Evolutionary conservation across 2,888 invertebrate genomes (phyloP).

Genomic region (Polymixis flavicincta): DNA sequence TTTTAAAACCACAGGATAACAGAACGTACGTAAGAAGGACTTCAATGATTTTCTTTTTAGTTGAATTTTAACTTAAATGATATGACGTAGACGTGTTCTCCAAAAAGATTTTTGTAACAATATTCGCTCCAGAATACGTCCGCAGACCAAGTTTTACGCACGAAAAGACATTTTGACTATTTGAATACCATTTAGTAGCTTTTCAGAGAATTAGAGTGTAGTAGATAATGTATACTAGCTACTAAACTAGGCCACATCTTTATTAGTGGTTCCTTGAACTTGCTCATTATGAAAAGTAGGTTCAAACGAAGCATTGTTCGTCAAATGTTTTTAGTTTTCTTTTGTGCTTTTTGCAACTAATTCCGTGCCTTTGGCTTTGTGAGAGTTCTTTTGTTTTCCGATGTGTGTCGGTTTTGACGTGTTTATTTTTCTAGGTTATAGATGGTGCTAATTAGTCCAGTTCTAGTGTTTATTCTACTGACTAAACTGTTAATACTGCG

Average conservation of each 20-base stretch:
- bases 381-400: conserved; percentile 21
- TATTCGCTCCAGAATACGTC: conserved; percentile 67
- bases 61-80: too few species aligned
- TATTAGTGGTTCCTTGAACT: conserved; percentile 72
- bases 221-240: conserved; percentile 23
- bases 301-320: conserved; percentile 35
- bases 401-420: conserved; percentile 7
- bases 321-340: conserved; percentile 31
- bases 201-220: conserved; percentile 65
- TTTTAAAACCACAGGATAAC: conserved; percentile 29
- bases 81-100: too few species aligned
- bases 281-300: conserved; percentile 43
- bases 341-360: conserved; percentile 30
- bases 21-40: background rate
- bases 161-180: conserved; percentile 69
- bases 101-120: background rate
- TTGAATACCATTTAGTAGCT: conserved; percentile 75
- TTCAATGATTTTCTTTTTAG: too few species aligned
- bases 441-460: conserved; percentile 6
- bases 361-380: conserved; percentile 11
- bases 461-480: background rate
- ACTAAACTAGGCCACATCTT: conserved; percentile 60
- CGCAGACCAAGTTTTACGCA: conserved; percentile 62
- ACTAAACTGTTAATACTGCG: too few species aligned
- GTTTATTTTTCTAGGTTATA: conserved; percentile 4